A percentile compares a stretch with the other conserved stretches of the same genome.
Conservation (phyloP, 2,113 vertebrate species). For the Oceanodroma tethys region DNA sequence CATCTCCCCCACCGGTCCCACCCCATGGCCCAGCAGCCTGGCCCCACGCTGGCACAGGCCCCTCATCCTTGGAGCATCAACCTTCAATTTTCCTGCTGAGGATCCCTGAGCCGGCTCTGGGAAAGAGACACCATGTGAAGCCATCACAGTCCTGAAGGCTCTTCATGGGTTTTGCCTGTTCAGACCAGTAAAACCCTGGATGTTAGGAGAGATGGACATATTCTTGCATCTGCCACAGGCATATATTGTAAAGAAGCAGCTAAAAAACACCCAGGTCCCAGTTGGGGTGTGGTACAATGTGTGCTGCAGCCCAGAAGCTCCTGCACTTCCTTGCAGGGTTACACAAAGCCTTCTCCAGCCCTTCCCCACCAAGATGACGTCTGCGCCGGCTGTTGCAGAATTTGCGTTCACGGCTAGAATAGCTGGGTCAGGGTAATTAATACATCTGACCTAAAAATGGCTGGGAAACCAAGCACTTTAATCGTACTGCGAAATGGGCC, state of each 20-base stretch:
- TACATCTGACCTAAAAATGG: not conserved
- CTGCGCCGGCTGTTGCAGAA: accelerated
- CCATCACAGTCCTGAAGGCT: not conserved
- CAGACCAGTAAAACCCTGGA: not conserved
- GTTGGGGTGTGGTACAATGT: not conserved
- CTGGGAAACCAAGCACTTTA: not conserved
- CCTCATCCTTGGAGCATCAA: not conserved
- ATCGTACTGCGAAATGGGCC: not conserved
- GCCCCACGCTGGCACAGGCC: accelerated
- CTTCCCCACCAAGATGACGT: accelerated
- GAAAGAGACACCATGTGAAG: not conserved
- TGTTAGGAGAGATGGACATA: accelerated
- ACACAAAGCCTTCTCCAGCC: not conserved
- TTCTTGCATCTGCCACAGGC: not conserved
- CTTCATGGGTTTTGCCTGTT: not conserved
- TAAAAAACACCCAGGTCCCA: not conserved
- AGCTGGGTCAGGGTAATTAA: not conserved
- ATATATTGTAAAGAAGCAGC: not conserved
- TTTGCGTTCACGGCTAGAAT: not conserved
- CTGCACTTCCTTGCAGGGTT: not conserved
- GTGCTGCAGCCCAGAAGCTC: not conserved
- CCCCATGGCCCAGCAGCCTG: not conserved
- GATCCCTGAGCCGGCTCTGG: accelerated
- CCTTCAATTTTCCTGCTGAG: not conserved
- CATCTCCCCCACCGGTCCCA: too few species aligned